phyloP scores from a whole-genome alignment of 2,797 vertebrate genomes.

The Salarias fasciatus region DNA sequence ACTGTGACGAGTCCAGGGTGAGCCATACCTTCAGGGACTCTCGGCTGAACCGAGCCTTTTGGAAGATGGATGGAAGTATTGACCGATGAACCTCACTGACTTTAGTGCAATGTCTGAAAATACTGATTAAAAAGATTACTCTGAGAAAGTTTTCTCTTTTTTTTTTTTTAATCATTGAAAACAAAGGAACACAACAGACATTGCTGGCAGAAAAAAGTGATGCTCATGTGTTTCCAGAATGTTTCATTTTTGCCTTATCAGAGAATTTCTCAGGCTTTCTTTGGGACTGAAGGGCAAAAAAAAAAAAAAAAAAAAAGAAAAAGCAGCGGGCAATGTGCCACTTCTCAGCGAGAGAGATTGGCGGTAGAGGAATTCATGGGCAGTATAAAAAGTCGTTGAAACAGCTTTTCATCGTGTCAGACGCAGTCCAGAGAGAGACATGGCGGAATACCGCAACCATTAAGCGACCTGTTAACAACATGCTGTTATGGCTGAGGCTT shows the following conservation, averaged over 20 bases:
- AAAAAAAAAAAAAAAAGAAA: background rate
- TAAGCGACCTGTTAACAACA: conserved; percentile 44
- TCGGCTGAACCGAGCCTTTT: too few species aligned
- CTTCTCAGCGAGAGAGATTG: conserved; percentile 36
- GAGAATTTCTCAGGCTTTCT: conserved; percentile 75
- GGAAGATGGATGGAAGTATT: too few species aligned
- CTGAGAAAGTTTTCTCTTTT: too few species aligned
- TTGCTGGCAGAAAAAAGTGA: conserved; percentile 8
- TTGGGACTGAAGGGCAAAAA: conserved; percentile 53
- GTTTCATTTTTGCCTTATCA: conserved; percentile 61
- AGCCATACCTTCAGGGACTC: too few species aligned
- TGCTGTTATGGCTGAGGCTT: conserved; percentile 21
- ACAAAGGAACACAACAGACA: background rate
- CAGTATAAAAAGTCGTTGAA: conserved; percentile 52
- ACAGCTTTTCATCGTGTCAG: conserved; percentile 58
- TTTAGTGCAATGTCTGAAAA: background rate
- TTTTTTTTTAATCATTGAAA: background rate
- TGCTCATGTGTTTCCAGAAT: conserved; percentile 37
- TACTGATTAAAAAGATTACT: background rate
- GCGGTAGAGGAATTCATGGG: conserved; percentile 25
- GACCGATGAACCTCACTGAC: background rate
- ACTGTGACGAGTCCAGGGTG: too few species aligned
- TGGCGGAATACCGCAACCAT: conserved; percentile 38
- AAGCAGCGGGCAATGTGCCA: conserved; percentile 27
- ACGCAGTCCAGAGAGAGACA: conserved; percentile 36